Conservation (phyloP, 2,888 invertebrate genomes). For the Operophtera brumata region DNA sequence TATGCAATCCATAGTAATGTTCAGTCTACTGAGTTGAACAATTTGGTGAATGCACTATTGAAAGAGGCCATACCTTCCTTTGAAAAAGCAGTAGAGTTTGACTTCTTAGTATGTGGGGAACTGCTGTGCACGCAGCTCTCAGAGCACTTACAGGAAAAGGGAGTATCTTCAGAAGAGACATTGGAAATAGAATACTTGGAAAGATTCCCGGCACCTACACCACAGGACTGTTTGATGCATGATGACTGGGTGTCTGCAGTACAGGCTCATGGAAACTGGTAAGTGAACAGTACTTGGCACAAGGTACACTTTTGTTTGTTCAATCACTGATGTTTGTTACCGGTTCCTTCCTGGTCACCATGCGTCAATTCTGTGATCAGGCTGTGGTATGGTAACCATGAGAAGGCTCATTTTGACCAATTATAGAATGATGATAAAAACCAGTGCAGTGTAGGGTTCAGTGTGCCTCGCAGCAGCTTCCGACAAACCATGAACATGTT, state of each 20-base stretch:
- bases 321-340: no score
- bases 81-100: constrained; percentile 85
- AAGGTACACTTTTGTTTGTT: neutral
- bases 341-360: no score
- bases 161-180: constrained; percentile 89
- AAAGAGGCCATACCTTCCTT: constrained; percentile 74
- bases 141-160: constrained; percentile 88
- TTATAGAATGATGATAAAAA: no score
- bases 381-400: no score
- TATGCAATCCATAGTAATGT: constrained; percentile 90
- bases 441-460: no score
- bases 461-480: no score
- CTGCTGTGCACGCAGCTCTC: constrained; percentile 85
- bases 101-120: constrained; percentile 93
- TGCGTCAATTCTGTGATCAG: no score
- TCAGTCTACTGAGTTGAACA: constrained; percentile 85
- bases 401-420: no score
- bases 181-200: constrained; percentile 96
- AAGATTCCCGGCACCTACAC: constrained; percentile 93
- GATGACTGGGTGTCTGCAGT: constrained; percentile 99
- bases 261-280: constrained; percentile 86
- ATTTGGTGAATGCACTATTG: constrained; percentile 88
- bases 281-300: constrained; percentile 13
- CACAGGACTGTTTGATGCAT: constrained; percentile 94
- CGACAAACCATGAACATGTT: no score